Conservation (phyloP, 2,113 vertebrate genomes). For the Micronycteris hirsuta region DNA sequence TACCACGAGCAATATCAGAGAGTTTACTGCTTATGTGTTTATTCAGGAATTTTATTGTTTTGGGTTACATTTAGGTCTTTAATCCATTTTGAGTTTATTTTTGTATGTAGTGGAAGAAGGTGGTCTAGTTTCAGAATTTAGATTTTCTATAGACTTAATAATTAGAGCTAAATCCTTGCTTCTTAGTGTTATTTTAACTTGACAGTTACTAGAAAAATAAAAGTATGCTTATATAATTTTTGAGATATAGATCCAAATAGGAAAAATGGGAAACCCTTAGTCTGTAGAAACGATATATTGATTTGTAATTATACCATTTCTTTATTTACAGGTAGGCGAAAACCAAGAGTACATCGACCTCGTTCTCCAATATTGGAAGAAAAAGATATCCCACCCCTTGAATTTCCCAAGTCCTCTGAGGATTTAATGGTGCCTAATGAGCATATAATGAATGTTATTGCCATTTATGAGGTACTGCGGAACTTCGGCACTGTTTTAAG, state of each 20-base stretch:
- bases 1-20: background rate
- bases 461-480: slow-evolving; percentile 96
- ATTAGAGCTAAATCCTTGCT: background rate
- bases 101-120: background rate
- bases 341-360: slow-evolving; percentile 87
- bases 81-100: background rate
- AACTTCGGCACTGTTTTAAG: slow-evolving; percentile 97
- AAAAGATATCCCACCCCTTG: slow-evolving; percentile 92
- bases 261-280: background rate
- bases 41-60: background rate
- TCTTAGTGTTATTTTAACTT: slow-evolving; percentile 15
- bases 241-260: background rate
- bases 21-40: background rate
- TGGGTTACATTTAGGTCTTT: background rate
- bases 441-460: slow-evolving; percentile 93
- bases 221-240: background rate
- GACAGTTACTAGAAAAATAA: background rate
- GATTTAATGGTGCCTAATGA: slow-evolving; percentile 94
- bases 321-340: slow-evolving; percentile 87
- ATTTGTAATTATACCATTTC: slow-evolving; percentile 29
- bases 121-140: background rate
- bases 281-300: background rate
- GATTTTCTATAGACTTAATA: background rate
- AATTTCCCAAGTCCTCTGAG: slow-evolving; percentile 93
- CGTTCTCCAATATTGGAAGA: slow-evolving; percentile 95